Conservation (phyloP, 2,797 vertebrate genomes). For the Cossypha heuglini region DNA sequence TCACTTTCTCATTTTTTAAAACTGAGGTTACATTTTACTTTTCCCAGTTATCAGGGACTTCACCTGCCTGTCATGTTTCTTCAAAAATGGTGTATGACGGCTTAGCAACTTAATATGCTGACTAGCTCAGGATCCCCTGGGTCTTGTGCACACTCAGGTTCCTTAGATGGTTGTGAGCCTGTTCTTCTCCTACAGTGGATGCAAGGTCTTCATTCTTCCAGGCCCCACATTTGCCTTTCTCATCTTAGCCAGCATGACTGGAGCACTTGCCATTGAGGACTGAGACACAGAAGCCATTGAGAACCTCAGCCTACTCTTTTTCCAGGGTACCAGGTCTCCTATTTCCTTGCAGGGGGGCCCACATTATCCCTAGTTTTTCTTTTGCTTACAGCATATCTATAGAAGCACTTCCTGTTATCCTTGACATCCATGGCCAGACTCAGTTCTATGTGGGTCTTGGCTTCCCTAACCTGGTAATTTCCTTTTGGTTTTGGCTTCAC, state of each 20-base stretch:
- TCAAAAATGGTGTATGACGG: not conserved
- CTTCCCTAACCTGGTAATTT: not conserved
- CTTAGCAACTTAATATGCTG: not conserved
- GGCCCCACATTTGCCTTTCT: not conserved
- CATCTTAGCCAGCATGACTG: accelerated
- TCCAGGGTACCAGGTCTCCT: not conserved
- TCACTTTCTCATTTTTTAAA: not conserved
- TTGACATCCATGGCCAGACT: not conserved
- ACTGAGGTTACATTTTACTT: not conserved
- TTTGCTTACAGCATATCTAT: not conserved
- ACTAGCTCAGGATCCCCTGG: not conserved
- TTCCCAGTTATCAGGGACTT: not conserved
- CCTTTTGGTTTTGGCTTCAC: not conserved
- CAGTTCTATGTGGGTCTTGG: not conserved
- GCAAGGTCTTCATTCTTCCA: not conserved
- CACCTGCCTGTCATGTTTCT: not conserved
- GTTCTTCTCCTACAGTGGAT: not conserved
- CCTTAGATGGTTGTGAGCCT: not conserved
- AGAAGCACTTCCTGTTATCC: not conserved
- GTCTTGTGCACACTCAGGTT: not conserved
- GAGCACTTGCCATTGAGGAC: not conserved
- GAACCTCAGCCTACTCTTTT: not conserved
- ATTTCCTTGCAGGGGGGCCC: not conserved
- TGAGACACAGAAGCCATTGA: not conserved
- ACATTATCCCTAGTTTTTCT: not conserved